Base-by-base conservation (phyloP, 2,113 vertebrate species). In the Mormyrus lacerda region DNA sequence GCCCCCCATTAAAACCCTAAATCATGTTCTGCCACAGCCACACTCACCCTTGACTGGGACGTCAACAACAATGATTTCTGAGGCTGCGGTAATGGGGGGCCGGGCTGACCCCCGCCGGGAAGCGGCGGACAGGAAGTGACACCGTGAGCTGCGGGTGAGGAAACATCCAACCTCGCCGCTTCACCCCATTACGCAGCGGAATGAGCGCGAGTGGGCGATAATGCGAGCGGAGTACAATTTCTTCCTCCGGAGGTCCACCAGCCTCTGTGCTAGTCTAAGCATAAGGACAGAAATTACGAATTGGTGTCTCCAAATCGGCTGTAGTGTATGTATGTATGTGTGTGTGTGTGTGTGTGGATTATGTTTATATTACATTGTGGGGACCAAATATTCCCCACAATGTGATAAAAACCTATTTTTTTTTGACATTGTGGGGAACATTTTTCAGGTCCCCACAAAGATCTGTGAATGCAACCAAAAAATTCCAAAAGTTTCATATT, bases 1-100 rank as follows among this genome's bases (percentile, higher is more conserved):
- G 47, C 65, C 87, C 87, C 65, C 21, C 61, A n/a, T 48, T 27
- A 76, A 51, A 47, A 69, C 15, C 65, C n/a, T 31, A 69, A 76
- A 88, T 76, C 87, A 88, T 17, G n/a, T 47, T 69, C 87, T 51
- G 44, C 73, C 65, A 21, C 45, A 58, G 24, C 45, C 27, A 24
- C n/a, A 24, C 47, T 88, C 65, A 88, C 61, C 61, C 87, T 5
- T 35, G 45, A 27, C 44, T 27, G 24, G 65, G 1, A 79, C 65
- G 61, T 88, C 87, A 79, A 35, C 65, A 88, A 44, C 87, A 88
- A 65, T 65, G 39, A 65, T 88, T 88, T 79, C 35, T 19, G 39
- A 61, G 31, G n/a, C 35, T 19, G 53, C 21, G 87, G 55, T 65
- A 53, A 58, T 87, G 51, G 35, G 86, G 35, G 44, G 48, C 27